Evolutionary conservation across 2,888 invertebrate genomes (phyloP).

Genomic region (Sepioteuthis lessoniana): DNA sequence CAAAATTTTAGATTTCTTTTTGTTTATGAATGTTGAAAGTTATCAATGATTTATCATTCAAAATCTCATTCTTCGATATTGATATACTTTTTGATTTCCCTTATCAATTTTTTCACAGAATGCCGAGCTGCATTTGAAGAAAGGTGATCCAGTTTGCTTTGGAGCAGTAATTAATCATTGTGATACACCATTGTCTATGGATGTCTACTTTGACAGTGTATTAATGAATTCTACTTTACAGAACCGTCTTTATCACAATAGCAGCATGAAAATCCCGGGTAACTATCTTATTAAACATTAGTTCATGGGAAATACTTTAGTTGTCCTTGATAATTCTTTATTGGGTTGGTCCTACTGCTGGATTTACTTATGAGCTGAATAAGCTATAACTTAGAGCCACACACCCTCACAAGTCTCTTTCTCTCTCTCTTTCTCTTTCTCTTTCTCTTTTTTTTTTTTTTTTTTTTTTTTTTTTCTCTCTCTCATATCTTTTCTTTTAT

Average conservation of each 20-base stretch:
- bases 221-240: constrained; percentile 50
- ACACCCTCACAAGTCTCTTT: too few relatives aligned
- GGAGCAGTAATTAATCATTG: constrained; percentile 63
- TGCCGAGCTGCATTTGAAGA: neutral
- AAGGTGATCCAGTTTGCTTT: constrained; percentile 56
- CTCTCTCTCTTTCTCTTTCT: too few relatives aligned
- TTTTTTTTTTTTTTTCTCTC: too few relatives aligned
- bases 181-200: constrained; percentile 60
- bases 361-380: too few relatives aligned
- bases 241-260: constrained; percentile 52
- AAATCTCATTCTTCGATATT: too few relatives aligned
- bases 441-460: too few relatives aligned
- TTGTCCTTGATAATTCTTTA: neutral
- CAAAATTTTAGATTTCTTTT: too few relatives aligned
- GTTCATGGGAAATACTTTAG: neutral
- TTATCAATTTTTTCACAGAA: neutral
- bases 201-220: constrained; percentile 60
- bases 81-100: neutral
- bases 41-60: too few relatives aligned
- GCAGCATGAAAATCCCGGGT: neutral
- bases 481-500: too few relatives aligned
- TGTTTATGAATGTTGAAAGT: too few relatives aligned
- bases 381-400: too few relatives aligned
- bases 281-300: neutral
- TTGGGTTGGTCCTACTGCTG: too few relatives aligned